Evolutionary conservation across 2,113 vertebrate species (phyloP), one percentile per base, ranked within the genome.

Genomic region (Sus scrofa): DNA sequence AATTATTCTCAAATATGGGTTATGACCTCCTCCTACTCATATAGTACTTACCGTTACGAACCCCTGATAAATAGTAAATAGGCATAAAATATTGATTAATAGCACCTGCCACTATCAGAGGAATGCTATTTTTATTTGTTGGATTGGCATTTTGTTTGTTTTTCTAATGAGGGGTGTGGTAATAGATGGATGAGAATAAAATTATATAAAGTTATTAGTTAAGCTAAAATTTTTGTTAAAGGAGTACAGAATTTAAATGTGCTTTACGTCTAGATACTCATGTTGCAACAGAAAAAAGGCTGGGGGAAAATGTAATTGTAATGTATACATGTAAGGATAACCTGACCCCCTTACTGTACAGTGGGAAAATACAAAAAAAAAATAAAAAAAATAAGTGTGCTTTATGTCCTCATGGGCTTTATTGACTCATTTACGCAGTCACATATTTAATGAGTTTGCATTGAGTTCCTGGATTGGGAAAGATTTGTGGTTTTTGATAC

Each of bases 161-260:
- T 68, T 78, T 84, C 19, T 44, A 7, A 4, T 71, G 27, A 78
- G 8, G 0, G 22, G 26, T 34, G 11, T n/a, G 58, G 44, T 85
- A 52, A 56, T 92, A 37, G 3, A 6, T 82, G 39, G 4, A 56
- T 86, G 16, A 89, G 19, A 84, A 86, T 14, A 70, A 85, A 95
- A 65, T 86, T 92, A 18, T 26, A 87, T 58, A 5, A 88, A 81
- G 52, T 91, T 75, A 70, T n/a, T 88, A 44, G 4, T 92, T 86
- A 62, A 91, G 20, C 13, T 82, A 91, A 30, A 30, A 26, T n/a
- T 67, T 95, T 88, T 70, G 10, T 97, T 81, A 74, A 8, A 34
- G 10, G 81, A 87, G 37, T 68, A 70, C 9, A 90, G 54, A 71
- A 78, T 65, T 85, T n/a, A 81, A 65, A 67, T 63, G 30, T 74